These are phyloP conservation scores for Caretta caretta DNA, from an alignment of 2,113 vertebrate species.

Conservation along the genomic window DNA sequence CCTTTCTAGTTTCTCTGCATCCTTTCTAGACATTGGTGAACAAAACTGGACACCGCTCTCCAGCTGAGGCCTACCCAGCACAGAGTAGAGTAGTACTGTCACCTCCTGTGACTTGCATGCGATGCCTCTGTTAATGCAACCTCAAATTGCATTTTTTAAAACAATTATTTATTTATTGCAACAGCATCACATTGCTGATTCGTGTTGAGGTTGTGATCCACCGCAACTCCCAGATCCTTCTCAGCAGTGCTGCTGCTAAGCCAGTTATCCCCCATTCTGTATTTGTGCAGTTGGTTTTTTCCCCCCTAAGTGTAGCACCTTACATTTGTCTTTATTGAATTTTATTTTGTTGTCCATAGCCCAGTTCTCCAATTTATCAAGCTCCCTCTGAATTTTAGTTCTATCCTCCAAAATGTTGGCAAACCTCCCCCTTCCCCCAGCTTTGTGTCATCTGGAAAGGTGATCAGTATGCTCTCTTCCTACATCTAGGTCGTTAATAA, in stretches of 20 bases:
- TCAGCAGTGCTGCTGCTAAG: neutral
- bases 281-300: neutral
- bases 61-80: neutral
- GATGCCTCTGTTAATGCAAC: neutral
- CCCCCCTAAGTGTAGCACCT: neutral
- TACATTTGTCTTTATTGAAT: neutral
- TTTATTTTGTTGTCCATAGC: neutral
- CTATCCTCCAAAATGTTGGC: neutral
- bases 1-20: neutral
- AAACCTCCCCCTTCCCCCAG: too few relatives aligned
- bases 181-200: neutral
- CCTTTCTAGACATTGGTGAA: neutral
- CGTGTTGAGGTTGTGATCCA: neutral
- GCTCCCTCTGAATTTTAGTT: neutral
- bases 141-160: neutral
- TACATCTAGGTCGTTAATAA: neutral
- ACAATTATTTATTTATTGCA: too few relatives aligned
- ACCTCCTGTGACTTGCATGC: neutral
- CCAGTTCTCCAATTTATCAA: neutral
- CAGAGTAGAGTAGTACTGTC: neutral
- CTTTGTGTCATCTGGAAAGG: neutral
- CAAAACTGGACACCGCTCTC: too few relatives aligned
- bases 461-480: neutral
- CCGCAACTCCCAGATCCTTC: neutral
- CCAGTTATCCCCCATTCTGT: neutral